phyloP scores from a whole-genome alignment of 1,140 invertebrate genomes.

The Eriocheir sinensis region DNA sequence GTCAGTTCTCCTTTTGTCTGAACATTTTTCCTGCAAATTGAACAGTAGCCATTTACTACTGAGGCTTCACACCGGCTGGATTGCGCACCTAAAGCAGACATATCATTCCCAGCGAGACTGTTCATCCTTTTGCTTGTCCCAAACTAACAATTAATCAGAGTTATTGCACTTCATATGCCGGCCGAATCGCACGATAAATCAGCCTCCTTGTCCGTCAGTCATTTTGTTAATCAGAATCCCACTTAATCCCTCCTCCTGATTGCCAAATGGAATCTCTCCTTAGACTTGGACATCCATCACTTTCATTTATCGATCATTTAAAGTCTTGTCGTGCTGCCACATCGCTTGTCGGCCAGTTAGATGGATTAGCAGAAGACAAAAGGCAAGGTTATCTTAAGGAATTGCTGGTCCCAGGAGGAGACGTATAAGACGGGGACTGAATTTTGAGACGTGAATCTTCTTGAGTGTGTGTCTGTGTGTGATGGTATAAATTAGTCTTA shows the following conservation, averaged over 20 bases:
- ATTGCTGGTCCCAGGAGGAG: neutral
- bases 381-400: neutral
- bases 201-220: neutral
- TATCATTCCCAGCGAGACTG: neutral
- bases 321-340: neutral
- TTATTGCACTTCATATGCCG: neutral
- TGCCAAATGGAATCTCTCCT: neutral
- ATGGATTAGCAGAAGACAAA: neutral
- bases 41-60: neutral
- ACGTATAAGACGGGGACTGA: neutral
- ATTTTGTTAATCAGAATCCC: neutral
- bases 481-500: no score
- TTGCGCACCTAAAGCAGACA: neutral
- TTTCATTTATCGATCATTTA: constrained; percentile 7
- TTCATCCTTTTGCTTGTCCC: neutral
- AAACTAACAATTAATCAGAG: neutral
- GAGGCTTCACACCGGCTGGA: no score
- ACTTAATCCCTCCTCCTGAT: neutral
- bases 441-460: neutral
- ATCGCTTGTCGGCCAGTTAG: no score
- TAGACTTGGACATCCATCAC: neutral
- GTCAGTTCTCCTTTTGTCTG: neutral
- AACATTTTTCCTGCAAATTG: neutral
- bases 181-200: neutral
- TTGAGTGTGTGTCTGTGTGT: neutral